Evolutionary conservation across 2,888 invertebrate species (phyloP), one percentile per base, ranked within the genome.

Genomic region (Drosophila villosipedis): DNA sequence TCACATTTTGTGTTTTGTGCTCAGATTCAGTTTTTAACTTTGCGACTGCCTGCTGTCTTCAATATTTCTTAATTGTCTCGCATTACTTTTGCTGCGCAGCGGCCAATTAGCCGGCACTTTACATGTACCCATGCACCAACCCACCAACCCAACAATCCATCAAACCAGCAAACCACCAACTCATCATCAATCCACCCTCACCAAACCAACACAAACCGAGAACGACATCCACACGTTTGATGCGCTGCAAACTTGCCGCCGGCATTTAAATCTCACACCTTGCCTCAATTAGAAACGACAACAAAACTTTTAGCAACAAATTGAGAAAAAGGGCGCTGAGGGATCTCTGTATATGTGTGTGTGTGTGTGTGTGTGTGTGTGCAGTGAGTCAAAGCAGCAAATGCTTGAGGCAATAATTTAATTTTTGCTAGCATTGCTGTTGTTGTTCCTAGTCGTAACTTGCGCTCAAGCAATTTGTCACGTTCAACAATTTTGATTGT

Each of bases 401-500:
- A 61, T 58, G 88, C 90, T 74, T 59, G 59, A 54, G 89, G 87
- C 82, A 79, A 81, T 84, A 78, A 84, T 86, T 88, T 89, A 82
- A 84, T 88, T 88, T 73, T 70, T 67, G 53, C 25, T 60, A 14
- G 19, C 37, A 49, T 78, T 70, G 75, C 65, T 73, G 69, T 30
- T 67, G 74, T 70, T 84, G 85, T 83, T 65, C 37, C 33, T 57
- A 14, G 43, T 63, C 73, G 70, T 92, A 92, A 93, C 92, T 86
- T 90, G 91, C 83, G 91, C 87, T 88, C 86, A 78, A 91, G 88
- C 93, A 93, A 93, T 93, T 93, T 93, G 93, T 93, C 93, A 93
- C 93, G 93, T 93, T 91, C 92, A 87, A 89, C 81, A 89, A 91
- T 83, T 90, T 90, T 84, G 77, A 78, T 90, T 90, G 90, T 83